Evolutionary conservation across 2,113 vertebrate genomes (phyloP).

Genomic region (Regulus satrapa): DNA sequence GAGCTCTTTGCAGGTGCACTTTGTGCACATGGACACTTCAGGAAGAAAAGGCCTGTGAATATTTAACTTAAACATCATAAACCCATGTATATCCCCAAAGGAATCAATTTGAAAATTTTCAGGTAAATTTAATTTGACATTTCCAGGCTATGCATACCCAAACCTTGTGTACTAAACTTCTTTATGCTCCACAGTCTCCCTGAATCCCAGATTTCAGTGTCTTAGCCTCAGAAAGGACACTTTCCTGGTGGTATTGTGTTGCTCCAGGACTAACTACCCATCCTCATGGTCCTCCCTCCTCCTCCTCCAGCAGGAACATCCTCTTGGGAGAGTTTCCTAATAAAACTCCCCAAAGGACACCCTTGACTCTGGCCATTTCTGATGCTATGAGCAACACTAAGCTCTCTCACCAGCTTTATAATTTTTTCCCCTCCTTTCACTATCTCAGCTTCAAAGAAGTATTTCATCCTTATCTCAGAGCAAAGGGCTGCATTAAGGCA

Average conservation of each 20-base stretch:
- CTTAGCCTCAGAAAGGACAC: not conserved
- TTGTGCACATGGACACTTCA: not conserved
- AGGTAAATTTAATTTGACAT: not conserved
- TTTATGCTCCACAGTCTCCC: not conserved
- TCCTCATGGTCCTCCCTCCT: not conserved
- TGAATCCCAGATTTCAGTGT: not conserved
- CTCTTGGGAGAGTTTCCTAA: not conserved
- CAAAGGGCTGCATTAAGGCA: not conserved
- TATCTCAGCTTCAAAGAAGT: not conserved
- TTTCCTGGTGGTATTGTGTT: not conserved
- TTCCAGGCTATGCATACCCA: not conserved
- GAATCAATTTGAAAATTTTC: not conserved
- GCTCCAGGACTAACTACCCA: not conserved
- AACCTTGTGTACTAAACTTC: not conserved
- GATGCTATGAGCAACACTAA: not conserved
- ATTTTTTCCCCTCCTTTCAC: not conserved
- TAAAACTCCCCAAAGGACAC: not conserved
- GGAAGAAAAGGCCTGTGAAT: not conserved
- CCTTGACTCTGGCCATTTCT: not conserved
- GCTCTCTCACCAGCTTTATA: not conserved
- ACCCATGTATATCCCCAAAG: not conserved
- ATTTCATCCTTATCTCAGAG: not conserved
- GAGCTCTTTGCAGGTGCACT: not conserved
- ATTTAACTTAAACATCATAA: not conserved
- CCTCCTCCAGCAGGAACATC: not conserved